Evolutionary conservation across 2,888 invertebrate species (phyloP), one percentile per base, ranked within the genome.

Genomic region (Megastigmus dorsalis): DNA sequence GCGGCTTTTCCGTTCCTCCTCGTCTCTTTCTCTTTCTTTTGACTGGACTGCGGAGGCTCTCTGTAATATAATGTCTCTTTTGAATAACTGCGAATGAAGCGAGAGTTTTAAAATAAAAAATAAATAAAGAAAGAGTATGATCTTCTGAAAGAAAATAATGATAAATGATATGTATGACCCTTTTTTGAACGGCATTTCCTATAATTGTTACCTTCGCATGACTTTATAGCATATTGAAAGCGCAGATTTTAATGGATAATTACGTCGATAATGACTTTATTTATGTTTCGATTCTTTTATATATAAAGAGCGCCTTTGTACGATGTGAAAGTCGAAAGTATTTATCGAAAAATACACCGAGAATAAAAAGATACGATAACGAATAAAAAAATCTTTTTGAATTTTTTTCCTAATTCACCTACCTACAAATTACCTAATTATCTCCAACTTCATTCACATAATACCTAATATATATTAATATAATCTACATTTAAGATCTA

Each of bases 301-400:
- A 77, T 76, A 72, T 74, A 79, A 69, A 65, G 65, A 79, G 78
- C 81, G 80, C 81, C 79, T 83, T 84, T 84, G 82, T 84, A 84
- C 80, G 71, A 79, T 80, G 80, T 78, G 76, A 76, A 79, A 82
- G 79, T 81, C 81, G 80, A 82, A 80, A 82, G 78, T 82, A 84
- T 84, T 84, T 82, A 82, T 36, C 72, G 72, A 81, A 79, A 80
- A 83, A 83, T 82, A 83, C 80, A 82, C 77, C 62, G 80, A 80
- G 76, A 80, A 80, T 82, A 79, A 80, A 82, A 79, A 82, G 36
- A 71, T 63, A 68, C 65, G 23, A 68, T 68, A 75, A 60, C 41
- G 36, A 71, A 66, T 28, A 63, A 54, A 43, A 69, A 38, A 26
- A 55, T 30, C 52, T 60, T 3, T n/a, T n/a, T 45, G 50, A 10